phyloP scores from a whole-genome alignment of 2,113 vertebrate genomes.

The Rhizomys pruinosus region DNA sequence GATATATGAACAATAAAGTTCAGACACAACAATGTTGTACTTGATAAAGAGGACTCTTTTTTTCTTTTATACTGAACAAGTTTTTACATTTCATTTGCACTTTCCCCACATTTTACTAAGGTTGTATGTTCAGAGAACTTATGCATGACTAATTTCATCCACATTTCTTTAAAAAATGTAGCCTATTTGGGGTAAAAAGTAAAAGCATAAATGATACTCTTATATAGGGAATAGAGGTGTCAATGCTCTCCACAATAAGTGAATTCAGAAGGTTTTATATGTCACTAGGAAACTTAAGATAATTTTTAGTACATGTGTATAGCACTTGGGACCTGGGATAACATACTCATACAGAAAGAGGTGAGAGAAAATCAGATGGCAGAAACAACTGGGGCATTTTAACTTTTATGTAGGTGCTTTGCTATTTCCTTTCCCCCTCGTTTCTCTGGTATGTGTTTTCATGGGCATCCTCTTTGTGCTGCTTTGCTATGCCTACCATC shows the following conservation, averaged over 20 bases:
- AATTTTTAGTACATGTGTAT: not conserved
- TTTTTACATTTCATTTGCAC: slow-evolving; percentile 57
- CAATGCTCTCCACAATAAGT: not conserved
- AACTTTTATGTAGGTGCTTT: not conserved
- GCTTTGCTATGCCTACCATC: not conserved
- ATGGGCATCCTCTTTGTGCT: accelerated
- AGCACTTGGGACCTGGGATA: not conserved
- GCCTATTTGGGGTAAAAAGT: not conserved
- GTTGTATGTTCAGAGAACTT: slow-evolving; percentile 35
- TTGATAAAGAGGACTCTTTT: slow-evolving; percentile 47
- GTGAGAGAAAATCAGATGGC: not conserved
- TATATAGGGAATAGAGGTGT: slow-evolving; percentile 1
- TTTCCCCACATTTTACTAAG: slow-evolving; percentile 61
- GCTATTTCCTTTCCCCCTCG: not conserved
- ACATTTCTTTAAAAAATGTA: slow-evolving; percentile 45
- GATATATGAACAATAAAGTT: slow-evolving; percentile 21
- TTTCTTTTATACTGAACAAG: slow-evolving; percentile 57
- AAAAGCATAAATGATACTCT: not conserved
- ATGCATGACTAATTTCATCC: slow-evolving; percentile 62
- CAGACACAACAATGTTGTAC: slow-evolving; percentile 49
- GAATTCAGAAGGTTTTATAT: not conserved
- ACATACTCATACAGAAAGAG: not conserved
- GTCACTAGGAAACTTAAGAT: not conserved
- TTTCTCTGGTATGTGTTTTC: not conserved
- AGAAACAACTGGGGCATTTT: not conserved